A percentile compares a stretch with the other conserved stretches of the same genome.
Conservation (phyloP, 2,888 invertebrate genomes). For the Agrenia bidenticulata region DNA sequence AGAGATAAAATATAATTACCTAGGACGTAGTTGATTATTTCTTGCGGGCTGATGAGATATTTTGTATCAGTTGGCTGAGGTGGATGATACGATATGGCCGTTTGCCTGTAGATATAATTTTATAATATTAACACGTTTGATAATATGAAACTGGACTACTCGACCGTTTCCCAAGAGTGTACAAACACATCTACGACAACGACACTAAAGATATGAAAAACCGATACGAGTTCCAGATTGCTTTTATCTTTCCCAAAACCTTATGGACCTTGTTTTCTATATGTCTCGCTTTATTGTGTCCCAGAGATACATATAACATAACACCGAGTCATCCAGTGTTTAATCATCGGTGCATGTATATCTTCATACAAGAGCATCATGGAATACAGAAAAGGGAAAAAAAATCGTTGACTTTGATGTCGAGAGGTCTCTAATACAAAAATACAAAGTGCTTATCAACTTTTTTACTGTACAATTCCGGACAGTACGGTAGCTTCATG, state of each 20-base stretch:
- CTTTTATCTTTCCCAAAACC: conserved; percentile 28
- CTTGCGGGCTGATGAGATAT: conserved; percentile 19
- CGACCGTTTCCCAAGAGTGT: neutral
- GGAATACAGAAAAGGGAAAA: too few species aligned
- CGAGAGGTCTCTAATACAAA: too few species aligned
- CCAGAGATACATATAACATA: too few species aligned
- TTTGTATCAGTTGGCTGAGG: conserved; percentile 18
- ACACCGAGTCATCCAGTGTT: too few species aligned
- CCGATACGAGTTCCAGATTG: conserved; percentile 24
- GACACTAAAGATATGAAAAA: conserved; percentile 15
- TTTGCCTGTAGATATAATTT: conserved; percentile 9
- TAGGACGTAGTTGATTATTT: conserved; percentile 13
- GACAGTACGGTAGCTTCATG: too few species aligned
- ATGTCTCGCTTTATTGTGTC: too few species aligned
- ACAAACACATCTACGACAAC: conserved; percentile 12
- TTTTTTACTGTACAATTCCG: too few species aligned
- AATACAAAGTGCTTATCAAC: too few species aligned
- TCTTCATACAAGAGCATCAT: too few species aligned
- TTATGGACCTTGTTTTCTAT: neutral
- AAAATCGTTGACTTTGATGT: too few species aligned
- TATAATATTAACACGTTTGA: conserved; percentile 17
- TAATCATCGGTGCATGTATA: too few species aligned
- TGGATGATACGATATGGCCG: neutral
- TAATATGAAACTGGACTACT: conserved; percentile 8
- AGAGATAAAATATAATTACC: conserved; percentile 49